A percentile compares a stretch with the other conserved stretches of the same genome.
phyloP scores from a whole-genome alignment of 1,140 invertebrate species.

The Drosophila ambigua region DNA sequence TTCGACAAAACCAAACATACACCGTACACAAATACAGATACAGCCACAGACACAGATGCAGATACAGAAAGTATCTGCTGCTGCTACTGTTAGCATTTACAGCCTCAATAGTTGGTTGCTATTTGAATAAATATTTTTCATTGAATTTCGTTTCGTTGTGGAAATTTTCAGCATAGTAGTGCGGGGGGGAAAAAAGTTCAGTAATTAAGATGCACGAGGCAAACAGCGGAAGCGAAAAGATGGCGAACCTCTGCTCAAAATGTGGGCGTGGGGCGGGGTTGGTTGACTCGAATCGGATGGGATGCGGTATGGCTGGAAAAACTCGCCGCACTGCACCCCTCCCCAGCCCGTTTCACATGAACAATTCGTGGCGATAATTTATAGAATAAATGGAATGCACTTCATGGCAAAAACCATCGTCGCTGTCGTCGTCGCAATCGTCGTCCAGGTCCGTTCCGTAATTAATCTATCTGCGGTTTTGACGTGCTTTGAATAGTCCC shows the following conservation, averaged over 20 bases:
- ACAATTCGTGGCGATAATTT: slow-evolving; percentile 81
- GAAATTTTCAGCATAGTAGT: slow-evolving; percentile 60
- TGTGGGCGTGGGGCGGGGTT: slow-evolving; percentile 37
- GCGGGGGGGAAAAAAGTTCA: slow-evolving; percentile 34
- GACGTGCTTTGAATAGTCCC: slow-evolving; percentile 75
- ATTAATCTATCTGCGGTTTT: slow-evolving; percentile 76
- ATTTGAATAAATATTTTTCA: slow-evolving; percentile 81
- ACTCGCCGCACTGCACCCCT: slow-evolving; percentile 10
- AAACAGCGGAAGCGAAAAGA: slow-evolving; percentile 76
- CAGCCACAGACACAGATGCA: slow-evolving; percentile 21
- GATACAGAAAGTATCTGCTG: slow-evolving; percentile 38
- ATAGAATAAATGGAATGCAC: slow-evolving; percentile 80
- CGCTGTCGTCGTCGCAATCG: not conserved
- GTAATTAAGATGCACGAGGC: slow-evolving; percentile 81
- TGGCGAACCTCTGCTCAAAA: slow-evolving; percentile 58
- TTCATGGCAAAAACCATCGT: slow-evolving; percentile 59
- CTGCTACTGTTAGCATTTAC: slow-evolving; percentile 69
- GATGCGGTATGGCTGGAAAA: slow-evolving; percentile 27
- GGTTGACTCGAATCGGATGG: slow-evolving; percentile 5
- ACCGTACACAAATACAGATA: slow-evolving; percentile 19
- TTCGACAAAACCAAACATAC: slow-evolving; percentile 68
- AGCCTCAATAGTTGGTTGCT: slow-evolving; percentile 71
- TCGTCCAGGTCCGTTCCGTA: slow-evolving; percentile 63
- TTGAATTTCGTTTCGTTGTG: slow-evolving; percentile 78
- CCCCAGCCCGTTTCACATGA: slow-evolving; percentile 64